Evolutionary conservation across 2,797 vertebrate species (phyloP).

Genomic region (Ciconia nigra): DNA sequence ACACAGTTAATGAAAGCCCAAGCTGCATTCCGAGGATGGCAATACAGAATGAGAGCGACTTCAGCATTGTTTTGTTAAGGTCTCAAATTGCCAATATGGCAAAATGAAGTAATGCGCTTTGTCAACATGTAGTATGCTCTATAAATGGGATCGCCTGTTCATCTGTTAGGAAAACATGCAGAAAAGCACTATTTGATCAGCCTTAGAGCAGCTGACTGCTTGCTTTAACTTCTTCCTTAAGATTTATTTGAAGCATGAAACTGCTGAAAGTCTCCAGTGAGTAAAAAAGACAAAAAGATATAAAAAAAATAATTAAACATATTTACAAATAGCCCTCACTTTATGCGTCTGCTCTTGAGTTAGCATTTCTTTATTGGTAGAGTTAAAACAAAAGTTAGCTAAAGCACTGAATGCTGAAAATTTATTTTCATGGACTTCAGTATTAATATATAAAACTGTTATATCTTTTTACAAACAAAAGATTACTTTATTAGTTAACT

Average conservation of each 20-base stretch:
- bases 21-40: conserved; percentile 68
- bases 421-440: not conserved
- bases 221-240: not conserved
- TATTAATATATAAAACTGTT: conserved; percentile 4
- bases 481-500: conserved; percentile 18
- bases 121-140: conserved; percentile 65
- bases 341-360: not conserved
- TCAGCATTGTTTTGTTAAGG: conserved; percentile 70
- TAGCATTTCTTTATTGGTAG: not conserved
- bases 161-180: conserved; percentile 37
- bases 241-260: not conserved
- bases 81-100: conserved; percentile 67
- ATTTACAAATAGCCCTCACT: not conserved
- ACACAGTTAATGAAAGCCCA: conserved; percentile 65
- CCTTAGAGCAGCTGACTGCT: not conserved
- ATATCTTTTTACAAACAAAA: conserved; percentile 13
- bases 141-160: conserved; percentile 46
- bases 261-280: not conserved
- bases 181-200: conserved; percentile 10
- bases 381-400: not conserved
- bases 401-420: not conserved
- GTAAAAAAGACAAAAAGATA: not conserved
- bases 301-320: not conserved
- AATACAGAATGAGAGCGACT: conserved; percentile 56
- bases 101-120: conserved; percentile 65